Conservation (phyloP, 1,140 invertebrate species). For the Drosophila nikananu region DNA sequence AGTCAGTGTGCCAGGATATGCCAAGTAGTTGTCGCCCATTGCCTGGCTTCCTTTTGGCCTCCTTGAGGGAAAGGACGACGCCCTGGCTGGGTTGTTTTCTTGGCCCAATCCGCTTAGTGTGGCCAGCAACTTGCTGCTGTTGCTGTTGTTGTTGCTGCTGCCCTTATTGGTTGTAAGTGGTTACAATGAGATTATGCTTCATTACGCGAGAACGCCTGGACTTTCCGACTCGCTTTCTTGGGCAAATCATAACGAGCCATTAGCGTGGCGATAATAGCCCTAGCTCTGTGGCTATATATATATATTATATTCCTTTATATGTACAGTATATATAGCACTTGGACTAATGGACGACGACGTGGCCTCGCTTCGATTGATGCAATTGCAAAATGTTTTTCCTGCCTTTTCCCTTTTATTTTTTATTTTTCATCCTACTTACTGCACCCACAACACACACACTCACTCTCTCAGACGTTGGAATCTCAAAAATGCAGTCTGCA, state of each 20-base stretch:
- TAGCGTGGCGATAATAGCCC: slow-evolving; percentile 76
- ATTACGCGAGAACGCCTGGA: slow-evolving; percentile 62
- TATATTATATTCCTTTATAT: neutral
- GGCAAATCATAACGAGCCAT: slow-evolving; percentile 82
- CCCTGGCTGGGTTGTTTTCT: slow-evolving; percentile 46
- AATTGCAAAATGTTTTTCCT: slow-evolving; percentile 63
- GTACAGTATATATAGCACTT: slow-evolving; percentile 51
- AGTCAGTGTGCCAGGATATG: slow-evolving; percentile 72
- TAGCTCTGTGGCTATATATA: neutral
- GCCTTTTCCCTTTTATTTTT: slow-evolving; percentile 10
- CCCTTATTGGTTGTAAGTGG: slow-evolving; percentile 82
- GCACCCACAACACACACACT: slow-evolving; percentile 11
- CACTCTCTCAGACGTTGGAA: slow-evolving; percentile 41
- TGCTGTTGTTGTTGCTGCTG: slow-evolving; percentile 39
- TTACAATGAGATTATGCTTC: slow-evolving; percentile 80
- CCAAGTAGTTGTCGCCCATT: slow-evolving; percentile 72
- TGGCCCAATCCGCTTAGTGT: slow-evolving; percentile 74
- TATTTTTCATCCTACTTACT: neutral
- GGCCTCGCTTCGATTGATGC: slow-evolving; percentile 53
- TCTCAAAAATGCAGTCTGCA: slow-evolving; percentile 73
- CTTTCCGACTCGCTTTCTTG: slow-evolving; percentile 35
- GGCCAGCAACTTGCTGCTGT: slow-evolving; percentile 11
- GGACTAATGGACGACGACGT: slow-evolving; percentile 75
- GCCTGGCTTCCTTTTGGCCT: slow-evolving; percentile 28
- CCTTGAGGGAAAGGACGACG: slow-evolving; percentile 29